Conservation (phyloP, 2,797 vertebrate genomes). For the Gephyroberyx darwinii region DNA sequence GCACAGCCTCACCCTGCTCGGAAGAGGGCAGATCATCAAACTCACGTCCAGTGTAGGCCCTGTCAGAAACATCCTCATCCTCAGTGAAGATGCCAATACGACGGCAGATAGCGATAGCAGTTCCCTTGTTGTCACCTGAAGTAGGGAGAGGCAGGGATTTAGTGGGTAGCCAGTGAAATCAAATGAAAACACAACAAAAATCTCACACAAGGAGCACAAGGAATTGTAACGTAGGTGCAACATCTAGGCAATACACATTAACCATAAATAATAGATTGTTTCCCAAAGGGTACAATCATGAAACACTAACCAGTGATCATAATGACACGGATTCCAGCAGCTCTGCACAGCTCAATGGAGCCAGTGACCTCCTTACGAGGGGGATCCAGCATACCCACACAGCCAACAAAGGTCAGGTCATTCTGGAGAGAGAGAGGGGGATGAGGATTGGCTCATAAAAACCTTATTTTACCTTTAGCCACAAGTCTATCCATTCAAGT, state of each 20-base stretch:
- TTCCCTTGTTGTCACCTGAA: slow-evolving; percentile 94
- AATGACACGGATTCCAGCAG: slow-evolving; percentile 94
- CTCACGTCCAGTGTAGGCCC: slow-evolving; percentile 92
- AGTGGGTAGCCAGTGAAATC: not conserved
- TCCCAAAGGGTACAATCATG: not conserved
- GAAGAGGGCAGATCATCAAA: slow-evolving; percentile 89
- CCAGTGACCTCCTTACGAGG: slow-evolving; percentile 91
- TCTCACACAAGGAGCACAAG: not conserved
- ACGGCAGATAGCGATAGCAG: slow-evolving; percentile 95
- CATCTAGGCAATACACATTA: not conserved
- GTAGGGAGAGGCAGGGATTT: slow-evolving; percentile 2
- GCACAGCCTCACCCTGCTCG: slow-evolving; percentile 87
- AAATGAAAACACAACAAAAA: not conserved
- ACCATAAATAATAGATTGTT: not conserved
- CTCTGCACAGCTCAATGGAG: slow-evolving; percentile 89
- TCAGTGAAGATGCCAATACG: slow-evolving; percentile 94
- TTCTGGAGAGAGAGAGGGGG: slow-evolving; percentile 69
- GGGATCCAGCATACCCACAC: slow-evolving; percentile 95
- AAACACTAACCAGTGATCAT: slow-evolving; percentile 90
- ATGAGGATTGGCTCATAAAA: slow-evolving; percentile 2
- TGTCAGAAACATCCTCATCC: slow-evolving; percentile 84
- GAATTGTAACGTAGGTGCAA: not conserved
- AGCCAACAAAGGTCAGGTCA: slow-evolving; percentile 93
- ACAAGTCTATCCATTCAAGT: no score
- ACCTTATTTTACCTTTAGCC: no score